Conservation (phyloP, 2,888 invertebrate genomes). For the Phaedon cochleariae region DNA sequence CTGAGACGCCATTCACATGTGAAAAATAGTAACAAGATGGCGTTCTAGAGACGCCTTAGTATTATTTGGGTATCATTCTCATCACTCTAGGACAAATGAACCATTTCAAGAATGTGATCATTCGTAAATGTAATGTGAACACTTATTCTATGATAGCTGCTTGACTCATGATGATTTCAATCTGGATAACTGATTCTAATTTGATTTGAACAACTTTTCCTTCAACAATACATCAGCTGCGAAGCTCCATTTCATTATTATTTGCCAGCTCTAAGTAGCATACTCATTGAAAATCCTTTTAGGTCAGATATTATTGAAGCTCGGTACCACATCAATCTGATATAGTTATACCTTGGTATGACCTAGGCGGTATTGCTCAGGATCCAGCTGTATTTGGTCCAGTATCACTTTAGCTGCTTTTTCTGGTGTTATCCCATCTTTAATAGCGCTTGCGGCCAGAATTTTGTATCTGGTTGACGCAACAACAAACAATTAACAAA, state of each 20-base stretch:
- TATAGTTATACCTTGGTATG: slow-evolving; percentile 94
- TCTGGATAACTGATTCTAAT: too few species aligned
- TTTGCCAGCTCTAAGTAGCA: background rate
- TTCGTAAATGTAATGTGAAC: too few species aligned
- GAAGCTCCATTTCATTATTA: background rate
- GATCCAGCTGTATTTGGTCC: slow-evolving; percentile 83
- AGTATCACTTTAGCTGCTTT: slow-evolving; percentile 86
- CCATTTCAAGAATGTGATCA: too few species aligned
- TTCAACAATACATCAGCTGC: too few species aligned
- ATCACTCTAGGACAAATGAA: too few species aligned
- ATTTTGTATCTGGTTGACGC: slow-evolving; percentile 91
- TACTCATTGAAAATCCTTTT: background rate
- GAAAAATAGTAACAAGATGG: too few species aligned
- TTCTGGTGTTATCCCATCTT: slow-evolving; percentile 76
- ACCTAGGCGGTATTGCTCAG: slow-evolving; percentile 94
- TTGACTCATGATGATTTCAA: too few species aligned
- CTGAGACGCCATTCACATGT: too few species aligned
- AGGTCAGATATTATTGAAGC: background rate
- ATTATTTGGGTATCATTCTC: too few species aligned
- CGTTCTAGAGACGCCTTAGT: too few species aligned
- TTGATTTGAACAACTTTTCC: too few species aligned
- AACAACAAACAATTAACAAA: slow-evolving; percentile 24
- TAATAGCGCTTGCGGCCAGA: slow-evolving; percentile 92
- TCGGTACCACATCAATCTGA: background rate
- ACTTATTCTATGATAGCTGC: too few species aligned